Conservation (phyloP, 2,113 vertebrate species). For the Bolborhynchus lineola region DNA sequence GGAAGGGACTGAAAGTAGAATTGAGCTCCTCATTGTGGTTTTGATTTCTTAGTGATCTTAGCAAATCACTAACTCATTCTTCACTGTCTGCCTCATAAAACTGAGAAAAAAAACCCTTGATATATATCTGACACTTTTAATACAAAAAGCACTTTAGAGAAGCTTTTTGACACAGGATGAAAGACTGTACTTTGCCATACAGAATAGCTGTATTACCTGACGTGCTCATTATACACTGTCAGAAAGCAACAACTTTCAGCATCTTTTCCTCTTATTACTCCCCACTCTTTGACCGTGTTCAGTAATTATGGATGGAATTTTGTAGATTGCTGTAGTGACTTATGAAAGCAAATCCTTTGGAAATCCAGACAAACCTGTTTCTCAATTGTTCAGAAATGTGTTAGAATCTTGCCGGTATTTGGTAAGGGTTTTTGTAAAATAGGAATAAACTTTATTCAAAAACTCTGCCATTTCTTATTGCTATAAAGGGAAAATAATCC, state of each 20-base stretch:
- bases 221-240: constrained; percentile 37
- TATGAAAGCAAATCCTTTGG: not conserved
- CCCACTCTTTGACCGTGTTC: not conserved
- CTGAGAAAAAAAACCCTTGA: constrained; percentile 14
- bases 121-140: constrained; percentile 52
- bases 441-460: not conserved
- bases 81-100: constrained; percentile 55
- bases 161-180: constrained; percentile 52
- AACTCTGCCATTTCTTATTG: not conserved
- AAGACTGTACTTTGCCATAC: constrained; percentile 45
- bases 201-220: constrained; percentile 48
- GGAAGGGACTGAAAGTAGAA: constrained; percentile 10
- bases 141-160: constrained; percentile 63
- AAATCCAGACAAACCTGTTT: not conserved
- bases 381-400: not conserved
- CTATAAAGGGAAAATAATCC: not conserved
- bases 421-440: not conserved
- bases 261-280: constrained; percentile 43
- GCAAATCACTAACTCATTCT: constrained; percentile 61
- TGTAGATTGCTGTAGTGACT: constrained; percentile 1
- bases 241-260: constrained; percentile 50
- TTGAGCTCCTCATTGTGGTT: constrained; percentile 14
- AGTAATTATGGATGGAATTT: constrained; percentile 30
- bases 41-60: constrained; percentile 53
- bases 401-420: not conserved